Conservation (phyloP, 2,888 invertebrate species). For the Brenthis hecate region DNA sequence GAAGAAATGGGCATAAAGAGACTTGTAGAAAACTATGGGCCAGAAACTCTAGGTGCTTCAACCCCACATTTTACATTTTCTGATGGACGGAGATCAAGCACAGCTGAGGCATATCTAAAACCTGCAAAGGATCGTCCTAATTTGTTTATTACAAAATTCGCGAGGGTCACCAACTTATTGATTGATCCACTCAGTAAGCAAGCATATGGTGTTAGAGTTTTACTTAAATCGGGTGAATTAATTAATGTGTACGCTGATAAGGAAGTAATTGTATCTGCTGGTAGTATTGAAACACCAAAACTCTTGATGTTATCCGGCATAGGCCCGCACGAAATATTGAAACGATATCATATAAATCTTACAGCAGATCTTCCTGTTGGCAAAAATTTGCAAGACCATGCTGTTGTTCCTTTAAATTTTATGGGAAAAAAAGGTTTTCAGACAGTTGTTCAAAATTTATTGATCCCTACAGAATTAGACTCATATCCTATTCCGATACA, state of each 20-base stretch:
- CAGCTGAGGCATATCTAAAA: slow-evolving; percentile 64
- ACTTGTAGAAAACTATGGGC: slow-evolving; percentile 49
- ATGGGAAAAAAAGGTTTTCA: slow-evolving; percentile 54
- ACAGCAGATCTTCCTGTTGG: slow-evolving; percentile 67
- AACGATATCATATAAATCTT: slow-evolving; percentile 51
- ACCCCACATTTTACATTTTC: slow-evolving; percentile 52
- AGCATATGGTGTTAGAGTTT: slow-evolving; percentile 60
- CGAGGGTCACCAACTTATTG: slow-evolving; percentile 60
- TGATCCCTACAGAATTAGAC: slow-evolving; percentile 44
- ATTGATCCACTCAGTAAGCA: slow-evolving; percentile 50
- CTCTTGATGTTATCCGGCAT: slow-evolving; percentile 69
- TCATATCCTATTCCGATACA: slow-evolving; percentile 58
- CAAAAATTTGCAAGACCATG: slow-evolving; percentile 67
- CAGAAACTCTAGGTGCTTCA: slow-evolving; percentile 46
- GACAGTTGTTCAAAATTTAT: slow-evolving; percentile 45
- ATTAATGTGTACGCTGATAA: slow-evolving; percentile 54
- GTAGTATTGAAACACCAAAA: slow-evolving; percentile 64
- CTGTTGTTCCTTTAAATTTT: slow-evolving; percentile 51
- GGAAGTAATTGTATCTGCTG: slow-evolving; percentile 69
- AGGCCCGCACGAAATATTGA: slow-evolving; percentile 58
- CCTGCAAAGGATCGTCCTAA: slow-evolving; percentile 55
- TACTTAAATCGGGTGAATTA: slow-evolving; percentile 46
- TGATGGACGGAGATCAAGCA: slow-evolving; percentile 64
- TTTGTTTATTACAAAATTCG: slow-evolving; percentile 58
- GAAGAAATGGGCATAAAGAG: slow-evolving; percentile 51